A percentile compares a stretch with the other conserved stretches of the same genome.
Evolutionary conservation across 2,888 invertebrate species (phyloP).

Genomic region (Lamellibrachia satsuma): DNA sequence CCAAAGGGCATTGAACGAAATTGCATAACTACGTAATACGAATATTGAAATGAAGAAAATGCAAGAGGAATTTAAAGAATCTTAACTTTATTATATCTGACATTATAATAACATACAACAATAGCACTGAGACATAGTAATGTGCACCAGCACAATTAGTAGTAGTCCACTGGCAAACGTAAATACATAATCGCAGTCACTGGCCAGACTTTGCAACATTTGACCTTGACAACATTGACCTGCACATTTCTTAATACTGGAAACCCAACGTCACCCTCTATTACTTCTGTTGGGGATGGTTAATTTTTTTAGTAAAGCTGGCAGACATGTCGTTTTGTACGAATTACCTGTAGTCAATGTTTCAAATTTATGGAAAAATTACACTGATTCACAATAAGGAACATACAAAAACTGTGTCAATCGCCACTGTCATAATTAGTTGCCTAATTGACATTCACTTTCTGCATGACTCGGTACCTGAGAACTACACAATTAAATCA

Average conservation of each 20-base stretch:
- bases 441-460: neutral
- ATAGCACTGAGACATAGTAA: neutral
- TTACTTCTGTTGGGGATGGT: neutral
- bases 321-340: neutral
- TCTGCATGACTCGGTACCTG: neutral
- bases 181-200: neutral
- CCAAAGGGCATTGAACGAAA: no score
- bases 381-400: no score
- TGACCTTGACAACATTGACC: neutral
- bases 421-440: no score
- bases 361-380: no score
- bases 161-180: neutral
- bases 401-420: no score
- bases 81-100: constrained; percentile 17
- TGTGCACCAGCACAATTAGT: neutral
- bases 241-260: constrained; percentile 3
- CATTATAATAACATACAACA: neutral
- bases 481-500: constrained; percentile 17
- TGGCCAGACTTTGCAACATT: neutral
- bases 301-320: neutral
- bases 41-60: neutral
- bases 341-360: no score
- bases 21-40: no score
- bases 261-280: neutral
- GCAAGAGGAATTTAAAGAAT: neutral